Conservation (phyloP, 2,113 vertebrate genomes). For the Alligator mississippiensis region DNA sequence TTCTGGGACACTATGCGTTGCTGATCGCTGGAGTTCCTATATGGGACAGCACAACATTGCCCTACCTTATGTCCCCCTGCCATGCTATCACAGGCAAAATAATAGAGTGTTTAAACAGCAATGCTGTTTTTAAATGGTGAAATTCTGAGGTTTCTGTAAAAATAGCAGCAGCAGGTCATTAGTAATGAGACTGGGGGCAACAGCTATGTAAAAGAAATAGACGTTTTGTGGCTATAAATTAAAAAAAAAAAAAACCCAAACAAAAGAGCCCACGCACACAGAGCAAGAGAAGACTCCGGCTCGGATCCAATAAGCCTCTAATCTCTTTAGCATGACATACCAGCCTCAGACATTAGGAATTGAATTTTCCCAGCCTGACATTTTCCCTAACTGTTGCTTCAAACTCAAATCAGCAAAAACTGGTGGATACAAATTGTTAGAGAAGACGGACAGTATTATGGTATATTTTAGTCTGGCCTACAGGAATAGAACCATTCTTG, state of each 20-base stretch:
- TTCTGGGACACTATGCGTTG: rapidly evolving
- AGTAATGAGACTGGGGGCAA: not conserved
- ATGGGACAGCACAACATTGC: not conserved
- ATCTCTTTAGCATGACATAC: not conserved
- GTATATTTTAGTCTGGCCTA: not conserved
- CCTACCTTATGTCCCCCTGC: rapidly evolving
- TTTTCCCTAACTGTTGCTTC: not conserved
- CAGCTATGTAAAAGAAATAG: not conserved
- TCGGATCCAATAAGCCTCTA: not conserved
- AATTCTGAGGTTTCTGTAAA: not conserved
- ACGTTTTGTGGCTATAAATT: not conserved
- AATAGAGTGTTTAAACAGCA: not conserved
- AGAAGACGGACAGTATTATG: not conserved
- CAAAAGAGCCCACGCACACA: not conserved
- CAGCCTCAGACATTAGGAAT: not conserved
- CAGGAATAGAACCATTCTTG: rapidly evolving
- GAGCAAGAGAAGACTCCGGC: not conserved
- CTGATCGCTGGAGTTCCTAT: not conserved
- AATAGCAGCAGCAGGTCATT: not conserved
- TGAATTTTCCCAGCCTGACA: not conserved
- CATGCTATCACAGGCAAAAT: not conserved
- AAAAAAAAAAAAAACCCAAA: not conserved
- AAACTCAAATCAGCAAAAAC: not conserved
- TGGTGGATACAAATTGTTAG: not conserved
- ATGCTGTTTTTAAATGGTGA: not conserved